These are phyloP conservation scores for Conus ventricosus DNA, from an alignment of 1,140 invertebrate genomes.

Conservation along the genomic window DNA sequence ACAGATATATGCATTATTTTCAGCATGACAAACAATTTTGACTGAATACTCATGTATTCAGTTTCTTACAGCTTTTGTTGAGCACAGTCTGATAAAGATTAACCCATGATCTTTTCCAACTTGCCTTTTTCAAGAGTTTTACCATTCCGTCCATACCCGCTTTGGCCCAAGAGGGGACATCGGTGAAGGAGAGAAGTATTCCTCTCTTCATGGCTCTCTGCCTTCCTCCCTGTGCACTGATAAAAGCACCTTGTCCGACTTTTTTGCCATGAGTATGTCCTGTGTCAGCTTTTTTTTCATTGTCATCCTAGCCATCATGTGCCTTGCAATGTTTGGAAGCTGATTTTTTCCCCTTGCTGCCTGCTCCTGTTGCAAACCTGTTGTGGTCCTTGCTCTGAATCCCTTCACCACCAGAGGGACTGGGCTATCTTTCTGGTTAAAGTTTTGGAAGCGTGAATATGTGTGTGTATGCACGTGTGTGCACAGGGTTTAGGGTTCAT, in stretches of 20 bases:
- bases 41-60: too few species aligned
- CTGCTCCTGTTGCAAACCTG: too few species aligned
- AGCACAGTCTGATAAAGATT: not conserved
- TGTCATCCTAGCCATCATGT: not conserved
- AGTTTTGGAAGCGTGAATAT: not conserved
- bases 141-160: not conserved
- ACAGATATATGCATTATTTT: too few species aligned
- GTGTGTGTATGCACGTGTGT: too few species aligned
- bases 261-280: slow-evolving; percentile 5
- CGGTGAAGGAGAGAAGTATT: slow-evolving; percentile 17
- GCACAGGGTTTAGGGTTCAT: too few species aligned
- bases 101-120: not conserved
- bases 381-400: too few species aligned
- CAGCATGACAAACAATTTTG: too few species aligned
- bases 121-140: slow-evolving; percentile 6
- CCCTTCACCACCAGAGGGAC: too few species aligned
- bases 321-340: too few species aligned
- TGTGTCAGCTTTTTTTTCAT: not conserved
- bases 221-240: not conserved
- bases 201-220: not conserved
- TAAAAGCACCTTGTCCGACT: not conserved
- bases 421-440: too few species aligned
- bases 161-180: not conserved
- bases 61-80: too few species aligned
- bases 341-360: too few species aligned